phyloP scores from a whole-genome alignment of 2,113 vertebrate species.

The Ovis canadensis region DNA sequence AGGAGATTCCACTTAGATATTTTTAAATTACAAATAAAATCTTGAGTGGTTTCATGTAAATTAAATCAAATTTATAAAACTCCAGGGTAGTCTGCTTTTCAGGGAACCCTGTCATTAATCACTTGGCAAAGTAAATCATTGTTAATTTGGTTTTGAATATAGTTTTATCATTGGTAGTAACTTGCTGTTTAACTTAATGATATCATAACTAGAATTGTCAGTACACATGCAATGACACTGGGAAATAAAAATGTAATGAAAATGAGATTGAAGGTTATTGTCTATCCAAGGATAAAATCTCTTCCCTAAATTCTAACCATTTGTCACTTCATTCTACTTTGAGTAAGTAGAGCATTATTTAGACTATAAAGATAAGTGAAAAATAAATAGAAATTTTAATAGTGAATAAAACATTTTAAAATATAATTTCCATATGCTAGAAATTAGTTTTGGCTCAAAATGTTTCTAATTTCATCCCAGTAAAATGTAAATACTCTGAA shows the following conservation, averaged over 20 bases:
- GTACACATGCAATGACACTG: background rate
- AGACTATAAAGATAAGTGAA: background rate
- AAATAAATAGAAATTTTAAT: background rate
- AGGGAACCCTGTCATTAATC: background rate
- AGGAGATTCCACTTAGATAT: background rate
- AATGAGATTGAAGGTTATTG: background rate
- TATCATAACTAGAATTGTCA: background rate
- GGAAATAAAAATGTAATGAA: background rate
- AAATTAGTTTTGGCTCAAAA: conserved; percentile 22
- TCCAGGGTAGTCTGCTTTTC: background rate
- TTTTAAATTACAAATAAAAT: background rate
- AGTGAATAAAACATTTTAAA: conserved; percentile 27
- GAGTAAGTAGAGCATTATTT: background rate
- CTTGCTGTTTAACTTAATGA: background rate
- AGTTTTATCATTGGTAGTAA: background rate
- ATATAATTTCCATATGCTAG: background rate
- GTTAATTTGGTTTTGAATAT: conserved; percentile 1
- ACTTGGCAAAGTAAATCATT: conserved; percentile 5
- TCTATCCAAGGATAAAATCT: background rate
- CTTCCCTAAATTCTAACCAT: background rate
- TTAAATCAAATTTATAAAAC: conserved; percentile 4
- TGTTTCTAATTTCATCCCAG: conserved; percentile 1
- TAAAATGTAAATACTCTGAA: background rate
- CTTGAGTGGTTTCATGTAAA: background rate
- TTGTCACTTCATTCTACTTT: conserved; percentile 6